Base-by-base conservation (phyloP, 2,888 invertebrate genomes). In the Drosophila melanosoma region DNA sequence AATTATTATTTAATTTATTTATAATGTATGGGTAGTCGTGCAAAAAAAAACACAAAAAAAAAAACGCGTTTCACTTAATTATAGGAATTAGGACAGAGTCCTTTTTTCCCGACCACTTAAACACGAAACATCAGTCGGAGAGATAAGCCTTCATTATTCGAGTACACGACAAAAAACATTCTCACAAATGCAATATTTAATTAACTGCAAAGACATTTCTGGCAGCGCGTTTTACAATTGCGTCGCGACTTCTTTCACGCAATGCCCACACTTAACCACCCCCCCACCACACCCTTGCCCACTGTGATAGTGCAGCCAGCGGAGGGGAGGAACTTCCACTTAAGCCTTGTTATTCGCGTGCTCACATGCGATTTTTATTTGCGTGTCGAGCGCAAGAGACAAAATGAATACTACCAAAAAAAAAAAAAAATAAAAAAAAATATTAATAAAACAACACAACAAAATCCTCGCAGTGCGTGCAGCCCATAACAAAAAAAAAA, bases 321-420 rank as follows among this genome's bases (percentile, higher is more conserved):
- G 15, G 7, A 26, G 10, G 40, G 15, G 6, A 15, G 12, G 15
- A 12, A 32, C 61, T 64, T 59, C 78, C 78, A 81, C 81, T 78
- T 78, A 62, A 78, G 85, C 70, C 71, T 82, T 76, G 84, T 80
- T 87, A 80, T 73, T 90, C 74, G 87, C 91, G 85, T 91, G 90
- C 81, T 83, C 82, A 80, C 91, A 90, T 91, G 91, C 89, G 87
- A 90, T 85, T 90, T 82, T 90, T 87, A 87, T 86, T 91, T 91
- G 90, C 90, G 91, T 90, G 90, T 82, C 89, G 69, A 63, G 60
- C 70, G 45, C 63, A 56, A 70, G 58, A 83, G 68, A 83, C 69
- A 77, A 76, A 66, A 66, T 67, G 52, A 33, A 61, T 66, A 81
- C 81, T 74, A 76, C 80, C 78, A 79, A 90, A 76, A 71, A 57